Percentiles rank a stretch among this genome's conserved stretches.
Evolutionary conservation across 2,113 vertebrate species (phyloP).

Genomic region (Poecile atricapillus): DNA sequence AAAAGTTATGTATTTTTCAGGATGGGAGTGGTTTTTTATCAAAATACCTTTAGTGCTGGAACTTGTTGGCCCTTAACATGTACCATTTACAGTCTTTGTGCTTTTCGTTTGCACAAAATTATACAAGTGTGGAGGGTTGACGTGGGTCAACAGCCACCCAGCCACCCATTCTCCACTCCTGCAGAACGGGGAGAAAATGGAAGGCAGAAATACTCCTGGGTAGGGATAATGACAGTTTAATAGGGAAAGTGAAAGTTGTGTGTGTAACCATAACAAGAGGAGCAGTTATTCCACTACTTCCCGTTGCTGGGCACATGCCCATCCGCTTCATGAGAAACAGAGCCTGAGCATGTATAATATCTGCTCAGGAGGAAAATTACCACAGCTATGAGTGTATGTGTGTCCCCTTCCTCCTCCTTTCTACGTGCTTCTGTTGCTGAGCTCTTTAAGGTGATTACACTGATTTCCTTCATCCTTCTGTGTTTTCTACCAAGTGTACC

Average conservation of each 20-base stretch:
- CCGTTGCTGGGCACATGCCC: accelerated
- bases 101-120: neutral
- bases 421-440: neutral
- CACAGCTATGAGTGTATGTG: neutral
- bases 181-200: neutral
- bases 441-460: neutral
- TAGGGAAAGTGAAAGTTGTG: neutral
- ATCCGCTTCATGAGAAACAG: neutral
- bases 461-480: neutral
- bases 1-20: neutral
- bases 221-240: neutral
- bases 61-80: neutral
- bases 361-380: neutral
- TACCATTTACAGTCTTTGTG: neutral
- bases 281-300: neutral
- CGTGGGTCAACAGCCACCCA: neutral
- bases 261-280: neutral
- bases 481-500: neutral
- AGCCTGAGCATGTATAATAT: neutral
- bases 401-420: neutral
- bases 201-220: neutral
- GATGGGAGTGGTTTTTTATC: neutral
- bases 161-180: neutral
- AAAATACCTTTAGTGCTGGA: neutral
- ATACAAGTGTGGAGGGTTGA: neutral